These are phyloP conservation scores for Haemorhous mexicanus DNA, from an alignment of 2,113 vertebrate genomes.

Conservation along the genomic window DNA sequence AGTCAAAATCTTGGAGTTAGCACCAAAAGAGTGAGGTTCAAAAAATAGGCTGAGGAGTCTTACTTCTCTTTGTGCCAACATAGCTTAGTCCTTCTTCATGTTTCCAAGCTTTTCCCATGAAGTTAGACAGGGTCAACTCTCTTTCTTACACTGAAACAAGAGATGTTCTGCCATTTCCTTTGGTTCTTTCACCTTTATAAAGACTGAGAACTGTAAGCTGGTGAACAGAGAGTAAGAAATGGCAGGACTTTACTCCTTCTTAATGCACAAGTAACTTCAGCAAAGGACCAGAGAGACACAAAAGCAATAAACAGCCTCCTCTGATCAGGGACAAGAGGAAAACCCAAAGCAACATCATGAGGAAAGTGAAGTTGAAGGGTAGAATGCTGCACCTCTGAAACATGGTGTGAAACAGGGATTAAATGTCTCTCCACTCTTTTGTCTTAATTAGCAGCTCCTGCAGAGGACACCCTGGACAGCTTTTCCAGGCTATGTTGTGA, in stretches of 20 bases:
- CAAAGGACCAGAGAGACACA: not conserved
- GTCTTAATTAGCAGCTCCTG: not conserved
- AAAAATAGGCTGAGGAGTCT: not conserved
- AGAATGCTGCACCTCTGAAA: not conserved
- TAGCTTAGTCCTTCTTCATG: not conserved
- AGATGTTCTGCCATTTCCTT: not conserved
- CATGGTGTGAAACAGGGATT: not conserved
- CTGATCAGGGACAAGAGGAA: not conserved
- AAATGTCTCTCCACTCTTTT: not conserved
- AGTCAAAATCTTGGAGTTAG: not conserved
- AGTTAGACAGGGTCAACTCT: not conserved
- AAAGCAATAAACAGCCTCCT: not conserved
- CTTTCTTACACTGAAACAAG: not conserved
- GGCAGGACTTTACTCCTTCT: not conserved
- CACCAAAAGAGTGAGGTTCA: not conserved
- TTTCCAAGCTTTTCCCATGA: not conserved
- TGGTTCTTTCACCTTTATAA: not conserved
- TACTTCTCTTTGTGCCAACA: not conserved
- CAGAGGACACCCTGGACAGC: not conserved
- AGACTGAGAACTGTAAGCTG: not conserved
- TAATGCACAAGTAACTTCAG: not conserved
- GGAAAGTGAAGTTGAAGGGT: not conserved
- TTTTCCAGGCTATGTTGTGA: not conserved
- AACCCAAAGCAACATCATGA: not conserved
- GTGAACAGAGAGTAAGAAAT: not conserved